A percentile compares a stretch with the other conserved stretches of the same genome.
Evolutionary conservation across 2,888 invertebrate species (phyloP).

Genomic region (Syritta pipiens): DNA sequence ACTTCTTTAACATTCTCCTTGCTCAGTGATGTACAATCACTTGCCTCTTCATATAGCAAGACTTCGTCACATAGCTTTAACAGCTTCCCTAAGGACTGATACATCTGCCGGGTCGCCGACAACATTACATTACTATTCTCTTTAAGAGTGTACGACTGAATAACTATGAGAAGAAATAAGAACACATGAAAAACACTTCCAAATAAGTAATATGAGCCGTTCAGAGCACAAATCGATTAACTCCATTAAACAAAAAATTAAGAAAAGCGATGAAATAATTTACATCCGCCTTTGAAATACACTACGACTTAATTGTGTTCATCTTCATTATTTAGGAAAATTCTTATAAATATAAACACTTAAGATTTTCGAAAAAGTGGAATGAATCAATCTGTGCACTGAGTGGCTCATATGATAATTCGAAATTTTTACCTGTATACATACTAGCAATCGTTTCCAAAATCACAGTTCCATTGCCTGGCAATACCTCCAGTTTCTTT

Average conservation of each 20-base stretch:
- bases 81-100: slow-evolving; percentile 91
- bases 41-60: slow-evolving; percentile 82
- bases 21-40: slow-evolving; percentile 80
- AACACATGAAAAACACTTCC: too few species aligned
- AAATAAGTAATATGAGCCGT: too few species aligned
- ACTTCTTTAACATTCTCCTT: slow-evolving; percentile 85
- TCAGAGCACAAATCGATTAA: too few species aligned
- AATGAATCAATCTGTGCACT: too few species aligned
- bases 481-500: slow-evolving; percentile 94
- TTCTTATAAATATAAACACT: too few species aligned
- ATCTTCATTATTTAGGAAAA: too few species aligned
- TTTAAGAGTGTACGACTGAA: slow-evolving; percentile 78
- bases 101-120: slow-evolving; percentile 91
- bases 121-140: slow-evolving; percentile 78
- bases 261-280: too few species aligned
- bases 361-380: slow-evolving; percentile 5
- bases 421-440: slow-evolving; percentile 83
- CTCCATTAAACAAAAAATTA: too few species aligned
- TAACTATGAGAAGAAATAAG: slow-evolving; percentile 71
- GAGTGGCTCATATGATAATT: neutral
- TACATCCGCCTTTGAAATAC: too few species aligned
- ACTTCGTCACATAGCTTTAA: slow-evolving; percentile 95
- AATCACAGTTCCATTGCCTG: slow-evolving; percentile 95
- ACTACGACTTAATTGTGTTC: too few species aligned
- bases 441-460: slow-evolving; percentile 94